Evolutionary conservation across 2,888 invertebrate species (phyloP).

Genomic region (Chymomyza fuscimana): DNA sequence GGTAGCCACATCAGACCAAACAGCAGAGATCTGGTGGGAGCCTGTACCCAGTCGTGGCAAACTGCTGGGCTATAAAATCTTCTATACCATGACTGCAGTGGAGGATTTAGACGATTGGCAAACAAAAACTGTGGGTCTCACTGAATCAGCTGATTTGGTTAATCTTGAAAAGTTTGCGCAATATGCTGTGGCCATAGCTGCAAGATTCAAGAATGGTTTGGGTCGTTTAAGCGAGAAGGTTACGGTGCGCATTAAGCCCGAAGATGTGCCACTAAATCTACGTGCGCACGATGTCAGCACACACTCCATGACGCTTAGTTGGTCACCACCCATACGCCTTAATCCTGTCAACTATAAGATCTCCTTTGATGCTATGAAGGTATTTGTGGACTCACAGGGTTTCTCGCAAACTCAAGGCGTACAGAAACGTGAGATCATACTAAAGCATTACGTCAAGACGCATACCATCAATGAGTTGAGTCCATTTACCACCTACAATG

Average conservation of each 20-base stretch:
- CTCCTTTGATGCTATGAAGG: constrained; percentile 94
- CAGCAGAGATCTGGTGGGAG: constrained; percentile 97
- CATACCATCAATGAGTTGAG: constrained; percentile 92
- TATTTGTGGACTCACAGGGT: constrained; percentile 95
- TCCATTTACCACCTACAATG: constrained; percentile 96
- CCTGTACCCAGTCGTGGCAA: constrained; percentile 91
- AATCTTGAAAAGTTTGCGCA: constrained; percentile 94
- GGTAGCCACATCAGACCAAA: constrained; percentile 95
- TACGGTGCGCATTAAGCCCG: constrained; percentile 93
- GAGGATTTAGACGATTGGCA: constrained; percentile 96
- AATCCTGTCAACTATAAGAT: constrained; percentile 94
- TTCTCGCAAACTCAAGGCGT: constrained; percentile 93
- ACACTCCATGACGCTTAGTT: constrained; percentile 94
- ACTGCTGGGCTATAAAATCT: constrained; percentile 92
- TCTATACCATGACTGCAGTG: constrained; percentile 95
- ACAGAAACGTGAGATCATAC: constrained; percentile 85
- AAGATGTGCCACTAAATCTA: constrained; percentile 94
- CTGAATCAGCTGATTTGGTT: constrained; percentile 93
- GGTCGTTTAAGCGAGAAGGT: constrained; percentile 93
- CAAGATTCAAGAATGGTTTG: constrained; percentile 88
- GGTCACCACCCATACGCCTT: constrained; percentile 93
- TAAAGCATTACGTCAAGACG: constrained; percentile 86
- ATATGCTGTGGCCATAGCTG: constrained; percentile 94
- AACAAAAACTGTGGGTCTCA: constrained; percentile 90
- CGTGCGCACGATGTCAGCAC: constrained; percentile 95